Base-by-base conservation (phyloP, 1,140 invertebrate genomes). In the Tyrophagus putrescentiae region DNA sequence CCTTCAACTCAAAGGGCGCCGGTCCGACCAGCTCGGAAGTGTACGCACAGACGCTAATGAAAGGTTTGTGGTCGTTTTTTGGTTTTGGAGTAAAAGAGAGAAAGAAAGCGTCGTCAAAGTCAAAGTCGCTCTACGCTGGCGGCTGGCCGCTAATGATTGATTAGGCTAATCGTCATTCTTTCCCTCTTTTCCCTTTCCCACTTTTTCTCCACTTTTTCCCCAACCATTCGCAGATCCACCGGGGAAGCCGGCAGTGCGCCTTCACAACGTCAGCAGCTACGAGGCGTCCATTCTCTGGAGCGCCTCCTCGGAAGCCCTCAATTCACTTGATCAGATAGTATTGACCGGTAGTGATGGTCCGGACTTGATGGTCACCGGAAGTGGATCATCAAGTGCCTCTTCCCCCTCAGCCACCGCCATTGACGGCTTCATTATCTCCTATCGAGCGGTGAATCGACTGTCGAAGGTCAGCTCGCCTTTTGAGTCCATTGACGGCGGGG, bases 21-120 rank as follows among this genome's bases (percentile, higher is more conserved):
- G 86, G 87, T 28, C 87, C 87, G 3, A 72, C 82, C 0, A 84
- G 83, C 0, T 81, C 84, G 50, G 80, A 84, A 41, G 75, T 81
- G 0, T 76, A 79, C 0, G 82, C 82, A 0, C 82, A 84, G 67
- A 88, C 85, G n/a, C 74, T 85, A 68, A 84, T 86, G 71, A 84
- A 85, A 71, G 84, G 84, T 85, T 69, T 76, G 72, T 66, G 13
- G 28, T 16, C 48, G 31, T n/a, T 13, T n/a, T 36, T 45, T 54
- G 16, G 39, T 13, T 60, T 50, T 6, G 6, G n/a, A n/a, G n/a
- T n/a, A n/a, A n/a, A n/a, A n/a, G n/a, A n/a, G n/a, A n/a, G n/a
- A n/a, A n/a, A n/a, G n/a, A n/a, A n/a, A n/a, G n/a, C n/a, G n/a
- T n/a, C n/a, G n/a, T n/a, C n/a, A n/a, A n/a, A n/a, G n/a, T n/a